These are phyloP conservation scores for Drosophila barbarae DNA, from an alignment of 2,888 invertebrate species.

Conservation along the genomic window DNA sequence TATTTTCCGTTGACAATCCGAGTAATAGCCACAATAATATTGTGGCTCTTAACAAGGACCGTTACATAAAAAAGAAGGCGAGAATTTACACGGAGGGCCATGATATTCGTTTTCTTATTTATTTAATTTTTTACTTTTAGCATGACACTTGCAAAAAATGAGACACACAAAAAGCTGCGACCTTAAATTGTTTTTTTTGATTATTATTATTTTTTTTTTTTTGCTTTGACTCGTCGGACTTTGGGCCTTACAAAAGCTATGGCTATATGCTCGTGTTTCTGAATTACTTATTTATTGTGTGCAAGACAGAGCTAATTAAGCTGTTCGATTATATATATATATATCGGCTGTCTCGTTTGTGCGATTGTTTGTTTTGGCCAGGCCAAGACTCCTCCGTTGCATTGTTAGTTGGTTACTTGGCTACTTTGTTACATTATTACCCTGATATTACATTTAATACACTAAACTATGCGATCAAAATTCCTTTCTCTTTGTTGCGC, in stretches of 20 bases:
- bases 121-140: background rate
- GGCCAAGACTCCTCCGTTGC: conserved; percentile 2
- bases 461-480: conserved; percentile 2
- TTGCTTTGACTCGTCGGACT: conserved; percentile 62
- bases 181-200: conserved; percentile 62
- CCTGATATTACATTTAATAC: conserved; percentile 1
- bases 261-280: conserved; percentile 22
- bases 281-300: conserved; percentile 19
- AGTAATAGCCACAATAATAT: conserved; percentile 33
- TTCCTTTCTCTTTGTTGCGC: conserved; percentile 15
- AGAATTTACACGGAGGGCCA: conserved; percentile 26
- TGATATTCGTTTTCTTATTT: conserved; percentile 33
- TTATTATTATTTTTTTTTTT: conserved; percentile 22
- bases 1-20: conserved; percentile 11
- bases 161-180: conserved; percentile 37
- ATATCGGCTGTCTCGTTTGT: conserved; percentile 47
- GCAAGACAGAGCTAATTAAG: conserved; percentile 63
- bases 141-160: conserved; percentile 48
- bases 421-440: conserved; percentile 3
- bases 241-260: conserved; percentile 11
- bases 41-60: conserved; percentile 59
- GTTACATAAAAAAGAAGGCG: conserved; percentile 59
- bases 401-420: background rate
- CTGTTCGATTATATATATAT: conserved; percentile 42
- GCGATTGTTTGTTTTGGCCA: conserved; percentile 48